Base-by-base conservation (phyloP, 2,888 invertebrate species). In the Hanleya hanleyi region DNA sequence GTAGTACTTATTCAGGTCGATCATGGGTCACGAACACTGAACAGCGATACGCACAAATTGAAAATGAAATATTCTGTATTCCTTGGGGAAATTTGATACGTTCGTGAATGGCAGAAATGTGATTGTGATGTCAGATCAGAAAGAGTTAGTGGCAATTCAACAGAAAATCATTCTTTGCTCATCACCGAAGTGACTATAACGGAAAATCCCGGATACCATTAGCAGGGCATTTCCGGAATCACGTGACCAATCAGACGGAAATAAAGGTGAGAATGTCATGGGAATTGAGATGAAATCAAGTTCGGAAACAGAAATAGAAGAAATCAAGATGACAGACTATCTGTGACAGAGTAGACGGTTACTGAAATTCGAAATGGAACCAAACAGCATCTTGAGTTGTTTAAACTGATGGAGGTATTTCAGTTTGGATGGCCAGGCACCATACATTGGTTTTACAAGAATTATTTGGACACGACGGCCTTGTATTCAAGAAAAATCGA, bases 31-130 rank as follows among this genome's bases (percentile, higher is more conserved):
- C 74, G 6, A 47, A 71, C 29, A 67, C 76, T 18, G 77, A 78
- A 65, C 38, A 57, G 36, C 74, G 71, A 26, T 80, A 74, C 64
- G 76, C 78, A 18, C 71, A 74, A 36, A 81, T 81, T 33, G 78
- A 79, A 49, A 76, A 71, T 49, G 77, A 81, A 47, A 65, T 79
- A 15, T 79, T n/a, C 70, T 73, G 4, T 81, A 74, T 32, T 75
- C 72, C 6, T 38, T 73, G 36, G 72, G 70, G 38, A 71, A 71
- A 32, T 77, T 79, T 66, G 26, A 73, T 18, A 62, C 74, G n/a
- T 74, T 74, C 57, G 68, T 67, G n/a, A 75, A 76, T 70, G 71
- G 72, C n/a, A 68, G 74, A 26, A 67, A 73, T 26, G 71, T 76
- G 6, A 49, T 35, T 15, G 73, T 79, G 12, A 74, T 75, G 69